A percentile compares a stretch with the other conserved stretches of the same genome.
phyloP scores from a whole-genome alignment of 2,888 invertebrate species.

The Hirtodrosophila trivittata region DNA sequence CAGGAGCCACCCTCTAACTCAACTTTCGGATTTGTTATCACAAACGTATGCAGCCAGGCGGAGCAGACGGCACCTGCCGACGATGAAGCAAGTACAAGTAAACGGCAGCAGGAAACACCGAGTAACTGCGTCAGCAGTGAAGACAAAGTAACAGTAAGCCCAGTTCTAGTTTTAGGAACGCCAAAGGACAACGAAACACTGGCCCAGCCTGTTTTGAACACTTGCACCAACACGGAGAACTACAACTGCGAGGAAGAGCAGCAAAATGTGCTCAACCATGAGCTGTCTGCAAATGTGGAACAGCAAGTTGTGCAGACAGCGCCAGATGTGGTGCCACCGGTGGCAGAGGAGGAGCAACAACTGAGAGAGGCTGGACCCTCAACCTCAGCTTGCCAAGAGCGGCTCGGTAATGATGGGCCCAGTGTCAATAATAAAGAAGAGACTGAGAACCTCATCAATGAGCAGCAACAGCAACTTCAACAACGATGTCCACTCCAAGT shows the following conservation, averaged over 20 bases:
- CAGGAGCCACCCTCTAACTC: no score
- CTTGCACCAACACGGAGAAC: slow-evolving; percentile 1
- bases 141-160: slow-evolving; percentile 5
- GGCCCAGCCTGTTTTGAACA: slow-evolving; percentile 45
- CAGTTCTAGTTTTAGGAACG: slow-evolving; percentile 25
- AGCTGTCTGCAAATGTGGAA: slow-evolving; percentile 35
- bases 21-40: slow-evolving; percentile 65
- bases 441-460: slow-evolving; percentile 82
- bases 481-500: slow-evolving; percentile 40
- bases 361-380: slow-evolving; percentile 26
- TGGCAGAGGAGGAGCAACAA: neutral
- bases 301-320: slow-evolving; percentile 4
- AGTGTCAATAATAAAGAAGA: slow-evolving; percentile 65
- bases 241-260: slow-evolving; percentile 66
- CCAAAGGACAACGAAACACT: slow-evolving; percentile 57
- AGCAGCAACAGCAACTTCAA: slow-evolving; percentile 51
- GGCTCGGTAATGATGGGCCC: neutral
- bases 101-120: neutral
- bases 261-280: slow-evolving; percentile 74
- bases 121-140: neutral
- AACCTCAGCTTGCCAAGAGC: slow-evolving; percentile 1
- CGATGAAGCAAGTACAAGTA: slow-evolving; percentile 1
- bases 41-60: slow-evolving; percentile 70
- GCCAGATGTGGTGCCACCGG: neutral
- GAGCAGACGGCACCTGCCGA: neutral